These are phyloP conservation scores for Amblyraja radiata DNA, from an alignment of 2,797 vertebrate species.

Conservation along the genomic window DNA sequence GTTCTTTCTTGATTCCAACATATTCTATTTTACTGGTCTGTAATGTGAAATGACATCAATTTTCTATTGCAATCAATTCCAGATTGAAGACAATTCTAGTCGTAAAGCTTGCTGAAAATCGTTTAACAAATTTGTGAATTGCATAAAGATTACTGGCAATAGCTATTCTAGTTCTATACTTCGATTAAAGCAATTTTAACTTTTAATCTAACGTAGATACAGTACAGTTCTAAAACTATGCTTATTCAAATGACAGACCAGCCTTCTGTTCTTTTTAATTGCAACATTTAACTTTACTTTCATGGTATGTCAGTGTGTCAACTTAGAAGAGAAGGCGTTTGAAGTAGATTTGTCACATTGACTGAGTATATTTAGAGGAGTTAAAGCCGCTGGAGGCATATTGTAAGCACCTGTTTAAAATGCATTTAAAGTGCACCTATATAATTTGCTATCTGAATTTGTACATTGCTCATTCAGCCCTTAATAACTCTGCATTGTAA, in stretches of 20 bases:
- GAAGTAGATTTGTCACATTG: background rate
- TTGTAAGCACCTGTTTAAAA: background rate
- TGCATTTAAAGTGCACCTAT: background rate
- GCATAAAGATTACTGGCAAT: background rate
- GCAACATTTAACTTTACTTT: background rate
- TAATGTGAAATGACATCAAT: background rate
- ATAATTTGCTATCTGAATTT: constrained; percentile 5
- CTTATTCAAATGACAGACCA: background rate
- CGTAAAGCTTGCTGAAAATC: background rate
- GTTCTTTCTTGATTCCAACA: background rate
- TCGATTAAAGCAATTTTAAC: background rate
- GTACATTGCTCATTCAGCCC: background rate
- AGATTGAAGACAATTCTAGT: background rate
- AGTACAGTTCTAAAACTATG: background rate
- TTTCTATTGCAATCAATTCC: background rate
- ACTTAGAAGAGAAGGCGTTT: background rate
- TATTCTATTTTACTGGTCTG: background rate
- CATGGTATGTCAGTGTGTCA: background rate
- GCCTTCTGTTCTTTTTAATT: background rate
- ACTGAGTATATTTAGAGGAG: background rate
- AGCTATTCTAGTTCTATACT: background rate
- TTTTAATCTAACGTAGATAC: background rate
- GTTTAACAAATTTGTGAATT: background rate
- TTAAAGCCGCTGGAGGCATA: background rate
- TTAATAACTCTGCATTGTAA: background rate